phyloP scores from a whole-genome alignment of 2,888 invertebrate species.

The Watsonalla binaria region DNA sequence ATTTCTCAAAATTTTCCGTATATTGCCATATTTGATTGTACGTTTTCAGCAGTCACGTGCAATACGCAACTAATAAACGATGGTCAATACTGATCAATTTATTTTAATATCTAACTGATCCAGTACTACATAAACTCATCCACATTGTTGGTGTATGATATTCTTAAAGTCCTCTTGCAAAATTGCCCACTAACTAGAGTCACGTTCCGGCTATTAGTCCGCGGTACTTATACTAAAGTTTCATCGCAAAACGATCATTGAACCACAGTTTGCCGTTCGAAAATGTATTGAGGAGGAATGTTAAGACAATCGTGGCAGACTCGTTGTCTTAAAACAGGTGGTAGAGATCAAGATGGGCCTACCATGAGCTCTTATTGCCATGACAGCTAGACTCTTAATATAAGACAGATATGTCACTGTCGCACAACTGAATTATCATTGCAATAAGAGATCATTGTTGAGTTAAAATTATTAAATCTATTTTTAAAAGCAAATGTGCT shows the following conservation, averaged over 20 bases:
- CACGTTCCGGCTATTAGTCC: conserved; percentile 72
- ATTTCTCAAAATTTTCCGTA: too few relatives aligned
- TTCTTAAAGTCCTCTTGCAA: conserved; percentile 58
- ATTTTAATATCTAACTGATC: not conserved
- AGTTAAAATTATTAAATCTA: too few relatives aligned
- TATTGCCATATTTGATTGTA: too few relatives aligned
- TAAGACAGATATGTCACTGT: too few relatives aligned
- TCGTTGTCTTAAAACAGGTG: not conserved
- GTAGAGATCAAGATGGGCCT: not conserved
- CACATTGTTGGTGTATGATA: conserved; percentile 67
- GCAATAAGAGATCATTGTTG: too few relatives aligned
- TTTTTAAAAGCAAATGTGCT: too few relatives aligned
- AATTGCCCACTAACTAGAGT: conserved; percentile 63
- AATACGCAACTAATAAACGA: too few relatives aligned
- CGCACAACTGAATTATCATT: too few relatives aligned
- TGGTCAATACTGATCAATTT: too few relatives aligned
- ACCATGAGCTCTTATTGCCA: not conserved
- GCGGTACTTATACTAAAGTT: conserved; percentile 69
- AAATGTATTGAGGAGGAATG: conserved; percentile 54
- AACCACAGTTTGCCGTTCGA: conserved; percentile 46
- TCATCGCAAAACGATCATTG: conserved; percentile 69
- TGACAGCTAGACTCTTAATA: too few relatives aligned
- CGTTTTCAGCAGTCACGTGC: too few relatives aligned
- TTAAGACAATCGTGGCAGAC: conserved; percentile 29
- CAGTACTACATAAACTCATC: conserved; percentile 33